Base-by-base conservation (phyloP, 2,113 vertebrate genomes). In the Halcyon malimbica region DNA sequence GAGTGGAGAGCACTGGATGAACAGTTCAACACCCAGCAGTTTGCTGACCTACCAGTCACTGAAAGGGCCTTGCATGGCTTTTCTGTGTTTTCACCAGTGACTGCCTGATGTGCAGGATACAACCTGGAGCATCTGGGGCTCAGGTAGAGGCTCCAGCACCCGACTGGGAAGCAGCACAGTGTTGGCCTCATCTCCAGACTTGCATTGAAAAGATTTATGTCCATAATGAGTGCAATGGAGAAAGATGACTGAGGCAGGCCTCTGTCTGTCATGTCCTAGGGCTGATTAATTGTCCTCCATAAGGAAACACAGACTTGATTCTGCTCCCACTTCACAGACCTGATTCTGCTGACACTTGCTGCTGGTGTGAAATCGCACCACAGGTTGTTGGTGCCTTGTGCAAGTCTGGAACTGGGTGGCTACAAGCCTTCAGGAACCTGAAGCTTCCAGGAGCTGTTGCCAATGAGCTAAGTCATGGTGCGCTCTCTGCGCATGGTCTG, bases 401-500 rank as follows among this genome's bases (percentile, higher is more conserved):
- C 26, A 44, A 50, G 65, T 31, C 9, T 44, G 41, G 39, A 84
- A 60, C 3, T 26, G 51, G n/a, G 29, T n/a, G 39, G 8, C 23
- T 82, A 39, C 28, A 48, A 33, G 33, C 0, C 0, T 26, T 31
- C 17, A 20, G 33, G 42, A 60, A 53, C 65, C 70, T 75, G 42
- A 64, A 67, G 16, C 11, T 89, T 68, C 25, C n/a, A 64, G 53
- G 33, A 10, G 14, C 29, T 68, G 35, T 8, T 39, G 59, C 4
- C 80, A 57, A 8, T 10, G 51, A 83, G 19, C 33, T 53, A 48
- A 89, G 25, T 13, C 16, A 3, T 7, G 5, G 21, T 16, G 28
- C 0, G 1, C n/a, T 21, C 69, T 59, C 77, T 78, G 31, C 15
- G 25, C 2, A 0, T 1, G 2, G 31, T 3, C 24, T 75, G 29